Evolutionary conservation across 2,113 vertebrate species (phyloP), one percentile per base, ranked within the genome.

Genomic region (Rallus limicola): DNA sequence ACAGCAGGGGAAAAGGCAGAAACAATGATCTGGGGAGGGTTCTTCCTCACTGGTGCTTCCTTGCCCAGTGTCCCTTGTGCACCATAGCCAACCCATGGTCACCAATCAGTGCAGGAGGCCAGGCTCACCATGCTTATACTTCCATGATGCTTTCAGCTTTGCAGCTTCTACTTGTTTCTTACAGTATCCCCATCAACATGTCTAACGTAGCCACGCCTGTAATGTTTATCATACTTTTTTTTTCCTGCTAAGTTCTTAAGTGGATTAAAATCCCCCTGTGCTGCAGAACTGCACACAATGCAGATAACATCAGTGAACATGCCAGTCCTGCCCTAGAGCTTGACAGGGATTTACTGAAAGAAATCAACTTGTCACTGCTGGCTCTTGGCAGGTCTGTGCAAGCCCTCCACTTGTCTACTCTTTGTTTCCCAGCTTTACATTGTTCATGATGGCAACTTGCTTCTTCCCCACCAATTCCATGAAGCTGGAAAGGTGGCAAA

Each of bases 221-320:
- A 23, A 4, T 50, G 36, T 4, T 29, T 60, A 64, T 55, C 63
- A 55, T 5, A 38, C 7, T 1, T 40, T 75, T 50, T 75, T 50
- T 46, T 18, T 55, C 38, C 69, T 60, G 26, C 20, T 9, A 24
- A 74, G 4, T 24, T 65, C 67, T 68, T 74, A 55, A 5, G 14
- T 11, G n/a, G 84, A 67, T 42, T 31, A 25, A 75, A 83, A 13
- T 9, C 33, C 14, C 2, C 16, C 13, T 29, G 0, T 2, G 31
- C 60, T 40, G 38, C 44, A 70, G 52, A 59, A 17, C 69, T 21
- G 34, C 53, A 24, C 12, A 13, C 9, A 11, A 44, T 3, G 2
- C n/a, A 55, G 42, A n/a, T 24, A 42, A 42, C 3, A 5, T 28
- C 56, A 38, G 23, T 1, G 9, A 7, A 21, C 0, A n/a, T 1